A percentile compares a stretch with the other conserved stretches of the same genome.
Conservation (phyloP, 2,797 vertebrate genomes). For the Columba guinea region DNA sequence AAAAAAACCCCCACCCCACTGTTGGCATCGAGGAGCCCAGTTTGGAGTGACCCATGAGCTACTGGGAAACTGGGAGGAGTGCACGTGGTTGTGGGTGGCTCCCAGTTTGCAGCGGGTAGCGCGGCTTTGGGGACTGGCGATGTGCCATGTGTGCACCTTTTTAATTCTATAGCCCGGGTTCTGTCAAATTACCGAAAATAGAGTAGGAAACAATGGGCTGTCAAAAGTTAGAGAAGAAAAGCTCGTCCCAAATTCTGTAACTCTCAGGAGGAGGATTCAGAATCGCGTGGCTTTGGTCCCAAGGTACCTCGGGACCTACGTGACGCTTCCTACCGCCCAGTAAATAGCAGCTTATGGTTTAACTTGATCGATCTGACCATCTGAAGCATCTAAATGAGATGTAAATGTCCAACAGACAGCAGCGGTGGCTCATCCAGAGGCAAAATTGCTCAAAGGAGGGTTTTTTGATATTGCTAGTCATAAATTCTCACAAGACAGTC, state of each 20-base stretch:
- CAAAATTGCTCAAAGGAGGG: neutral
- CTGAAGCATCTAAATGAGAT: neutral
- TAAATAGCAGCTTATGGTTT: neutral
- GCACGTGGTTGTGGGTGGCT: neutral
- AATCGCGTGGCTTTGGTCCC: neutral
- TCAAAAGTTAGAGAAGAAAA: neutral
- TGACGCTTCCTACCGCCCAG: neutral
- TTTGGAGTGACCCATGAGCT: neutral
- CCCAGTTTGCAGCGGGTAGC: neutral
- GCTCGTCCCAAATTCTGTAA: neutral
- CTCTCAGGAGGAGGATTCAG: neutral
- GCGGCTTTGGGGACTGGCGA: neutral
- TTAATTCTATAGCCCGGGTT: neutral
- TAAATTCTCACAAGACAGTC: neutral
- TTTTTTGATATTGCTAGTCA: neutral
- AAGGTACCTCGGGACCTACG: neutral
- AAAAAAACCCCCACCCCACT: neutral
- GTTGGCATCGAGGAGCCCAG: neutral
- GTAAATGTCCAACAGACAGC: neutral
- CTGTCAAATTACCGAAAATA: neutral
- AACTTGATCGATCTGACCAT: neutral
- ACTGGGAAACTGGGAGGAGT: neutral
- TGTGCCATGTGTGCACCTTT: accelerated
- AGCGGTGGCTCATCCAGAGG: neutral
- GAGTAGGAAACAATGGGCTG: neutral